Conservation (phyloP, 2,888 invertebrate species). For the Drosophila mercatorum region DNA sequence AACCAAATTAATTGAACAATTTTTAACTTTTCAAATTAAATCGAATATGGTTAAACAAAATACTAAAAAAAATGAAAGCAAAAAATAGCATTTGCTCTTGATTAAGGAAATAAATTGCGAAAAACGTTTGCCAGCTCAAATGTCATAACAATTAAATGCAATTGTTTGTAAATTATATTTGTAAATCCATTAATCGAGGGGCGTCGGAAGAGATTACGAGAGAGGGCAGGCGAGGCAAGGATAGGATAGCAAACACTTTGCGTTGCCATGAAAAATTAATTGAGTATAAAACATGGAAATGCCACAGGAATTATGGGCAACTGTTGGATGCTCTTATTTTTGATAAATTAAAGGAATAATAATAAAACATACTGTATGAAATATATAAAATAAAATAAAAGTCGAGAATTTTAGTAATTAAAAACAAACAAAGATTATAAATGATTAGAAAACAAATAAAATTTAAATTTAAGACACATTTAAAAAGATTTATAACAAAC, state of each 20-base stretch:
- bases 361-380: too few relatives aligned
- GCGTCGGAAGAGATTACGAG: neutral
- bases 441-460: too few relatives aligned
- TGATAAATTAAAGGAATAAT: neutral
- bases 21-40: slow-evolving; percentile 15
- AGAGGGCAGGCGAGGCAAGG: neutral
- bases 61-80: neutral
- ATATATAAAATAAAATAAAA: too few relatives aligned
- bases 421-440: too few relatives aligned
- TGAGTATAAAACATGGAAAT: neutral
- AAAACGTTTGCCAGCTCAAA: slow-evolving; percentile 35
- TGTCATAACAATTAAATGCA: slow-evolving; percentile 54
- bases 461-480: too few relatives aligned
- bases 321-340: neutral
- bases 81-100: slow-evolving; percentile 20
- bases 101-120: slow-evolving; percentile 46
- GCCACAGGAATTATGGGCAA: too few relatives aligned
- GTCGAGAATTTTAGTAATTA: too few relatives aligned
- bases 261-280: slow-evolving; percentile 7
- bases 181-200: slow-evolving; percentile 5
- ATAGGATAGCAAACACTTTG: slow-evolving; percentile 6
- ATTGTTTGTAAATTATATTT: slow-evolving; percentile 31
- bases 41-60: slow-evolving; percentile 6
- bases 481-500: too few relatives aligned
- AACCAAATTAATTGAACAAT: slow-evolving; percentile 19